Percentiles rank a stretch among this genome's conserved stretches.
Evolutionary conservation across 30 jellyfish, hydroid and myxozoan species (phyloP).

Genomic region (Hydractinia symbiolongicarpus): DNA sequence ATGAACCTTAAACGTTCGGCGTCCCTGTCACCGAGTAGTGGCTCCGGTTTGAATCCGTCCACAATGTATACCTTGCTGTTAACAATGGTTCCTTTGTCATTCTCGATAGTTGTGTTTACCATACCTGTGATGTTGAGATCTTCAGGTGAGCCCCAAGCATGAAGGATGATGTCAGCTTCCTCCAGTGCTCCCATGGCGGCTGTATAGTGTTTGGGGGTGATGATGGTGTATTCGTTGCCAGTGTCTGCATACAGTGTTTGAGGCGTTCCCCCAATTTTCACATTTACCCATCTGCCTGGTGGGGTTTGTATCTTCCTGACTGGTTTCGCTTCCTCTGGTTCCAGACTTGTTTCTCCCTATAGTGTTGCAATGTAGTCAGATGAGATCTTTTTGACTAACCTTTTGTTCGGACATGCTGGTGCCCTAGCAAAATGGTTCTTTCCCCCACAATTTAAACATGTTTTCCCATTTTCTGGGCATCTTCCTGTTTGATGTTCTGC

Average conservation of each 20-base stretch:
- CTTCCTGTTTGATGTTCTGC: slow-evolving; percentile 7
- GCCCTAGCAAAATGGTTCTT: slow-evolving; percentile 27
- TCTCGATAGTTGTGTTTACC: slow-evolving; percentile 8
- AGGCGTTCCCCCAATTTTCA: slow-evolving; percentile 16
- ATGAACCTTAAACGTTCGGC: slow-evolving; percentile 16
- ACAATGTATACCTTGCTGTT: slow-evolving; percentile 16
- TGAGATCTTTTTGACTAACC: neutral
- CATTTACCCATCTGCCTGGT: slow-evolving; percentile 19
- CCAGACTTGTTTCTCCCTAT: neutral
- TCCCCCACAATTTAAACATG: neutral
- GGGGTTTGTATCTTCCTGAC: neutral
- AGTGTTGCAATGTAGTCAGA: slow-evolving; percentile 18
- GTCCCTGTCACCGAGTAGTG: slow-evolving; percentile 24
- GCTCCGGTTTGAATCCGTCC: slow-evolving; percentile 31
- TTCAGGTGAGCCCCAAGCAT: slow-evolving; percentile 24
- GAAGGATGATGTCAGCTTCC: slow-evolving; percentile 18
- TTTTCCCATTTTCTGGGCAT: slow-evolving; percentile 14
- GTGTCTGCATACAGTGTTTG: slow-evolving; percentile 27
- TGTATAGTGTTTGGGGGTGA: slow-evolving; percentile 17
- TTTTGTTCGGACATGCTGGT: slow-evolving; percentile 21
- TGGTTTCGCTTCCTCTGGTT: neutral
- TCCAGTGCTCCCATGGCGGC: slow-evolving; percentile 25
- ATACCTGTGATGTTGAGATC: slow-evolving; percentile 24
- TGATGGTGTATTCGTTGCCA: slow-evolving; percentile 37
- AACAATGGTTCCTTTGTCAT: slow-evolving; percentile 12